Conservation (phyloP, 2,888 invertebrate species). For the Pyralis farinalis region DNA sequence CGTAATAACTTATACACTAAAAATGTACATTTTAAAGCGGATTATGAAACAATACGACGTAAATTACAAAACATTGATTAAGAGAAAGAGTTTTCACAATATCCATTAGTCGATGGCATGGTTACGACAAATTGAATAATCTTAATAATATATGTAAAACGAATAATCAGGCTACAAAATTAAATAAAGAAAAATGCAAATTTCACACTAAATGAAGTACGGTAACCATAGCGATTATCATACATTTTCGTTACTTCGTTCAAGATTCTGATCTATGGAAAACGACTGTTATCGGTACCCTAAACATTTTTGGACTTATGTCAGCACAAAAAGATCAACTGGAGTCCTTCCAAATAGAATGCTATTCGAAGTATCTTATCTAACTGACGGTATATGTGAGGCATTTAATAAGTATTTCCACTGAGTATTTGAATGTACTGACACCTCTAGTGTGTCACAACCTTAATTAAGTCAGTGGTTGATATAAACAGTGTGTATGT, state of each 20-base stretch:
- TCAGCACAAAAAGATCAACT: too few relatives aligned
- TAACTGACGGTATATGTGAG: too few relatives aligned
- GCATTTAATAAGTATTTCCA: too few relatives aligned
- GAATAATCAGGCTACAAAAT: neutral
- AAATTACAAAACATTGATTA: neutral
- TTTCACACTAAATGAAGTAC: conserved; percentile 8
- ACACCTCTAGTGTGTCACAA: too few relatives aligned
- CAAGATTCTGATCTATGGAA: too few relatives aligned
- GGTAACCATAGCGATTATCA: conserved; percentile 9
- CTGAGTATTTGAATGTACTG: too few relatives aligned
- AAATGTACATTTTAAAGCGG: conserved; percentile 2
- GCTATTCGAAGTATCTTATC: too few relatives aligned
- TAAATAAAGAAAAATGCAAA: conserved; percentile 11
- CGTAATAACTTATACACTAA: neutral
- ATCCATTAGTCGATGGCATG: neutral
- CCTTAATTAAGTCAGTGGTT: too few relatives aligned
- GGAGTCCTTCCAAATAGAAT: too few relatives aligned
- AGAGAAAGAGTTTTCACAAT: neutral
- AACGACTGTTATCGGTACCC: too few relatives aligned
- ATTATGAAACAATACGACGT: neutral
- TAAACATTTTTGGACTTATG: too few relatives aligned
- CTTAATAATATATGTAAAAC: conserved; percentile 6
- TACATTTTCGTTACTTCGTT: conserved; percentile 6
- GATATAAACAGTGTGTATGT: too few relatives aligned
- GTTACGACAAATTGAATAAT: conserved; percentile 1